These are phyloP conservation scores for Rhopalosiphum maidis DNA, from an alignment of 1,140 invertebrate genomes.

Conservation along the genomic window DNA sequence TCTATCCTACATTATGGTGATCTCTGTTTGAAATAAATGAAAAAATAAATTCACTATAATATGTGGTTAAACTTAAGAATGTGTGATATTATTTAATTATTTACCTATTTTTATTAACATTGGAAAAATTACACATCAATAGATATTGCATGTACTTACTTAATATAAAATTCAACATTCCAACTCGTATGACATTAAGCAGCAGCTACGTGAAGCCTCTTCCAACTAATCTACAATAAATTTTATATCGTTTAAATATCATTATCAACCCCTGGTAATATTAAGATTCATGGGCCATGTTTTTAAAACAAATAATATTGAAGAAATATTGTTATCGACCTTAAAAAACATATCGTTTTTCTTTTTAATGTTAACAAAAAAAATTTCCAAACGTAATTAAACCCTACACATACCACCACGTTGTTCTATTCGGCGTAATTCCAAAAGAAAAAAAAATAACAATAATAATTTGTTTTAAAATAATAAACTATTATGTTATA, in stretches of 20 bases:
- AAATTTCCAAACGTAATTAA: not conserved
- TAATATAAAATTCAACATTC: not conserved
- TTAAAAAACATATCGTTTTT: not conserved
- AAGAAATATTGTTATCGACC: conserved; percentile 33
- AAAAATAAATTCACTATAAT: not conserved
- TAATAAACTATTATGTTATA: not conserved
- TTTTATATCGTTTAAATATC: not conserved
- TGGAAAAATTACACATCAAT: not conserved
- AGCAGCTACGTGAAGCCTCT: not conserved
- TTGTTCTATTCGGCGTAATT: not conserved
- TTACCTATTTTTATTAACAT: not conserved
- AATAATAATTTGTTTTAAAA: not conserved
- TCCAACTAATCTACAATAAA: not conserved
- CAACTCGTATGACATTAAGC: not conserved
- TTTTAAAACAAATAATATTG: not conserved
- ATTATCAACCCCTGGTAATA: not conserved
- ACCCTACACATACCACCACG: not conserved
- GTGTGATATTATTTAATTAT: not conserved
- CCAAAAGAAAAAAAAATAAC: not conserved
- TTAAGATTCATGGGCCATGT: not conserved
- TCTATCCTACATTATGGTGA: not conserved
- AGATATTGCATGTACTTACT: not conserved
- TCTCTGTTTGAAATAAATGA: not conserved
- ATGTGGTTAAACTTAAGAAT: not conserved
- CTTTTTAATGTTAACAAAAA: not conserved